Evolutionary conservation across 1,140 invertebrate genomes (phyloP).

Genomic region (Charaxes varanes): DNA sequence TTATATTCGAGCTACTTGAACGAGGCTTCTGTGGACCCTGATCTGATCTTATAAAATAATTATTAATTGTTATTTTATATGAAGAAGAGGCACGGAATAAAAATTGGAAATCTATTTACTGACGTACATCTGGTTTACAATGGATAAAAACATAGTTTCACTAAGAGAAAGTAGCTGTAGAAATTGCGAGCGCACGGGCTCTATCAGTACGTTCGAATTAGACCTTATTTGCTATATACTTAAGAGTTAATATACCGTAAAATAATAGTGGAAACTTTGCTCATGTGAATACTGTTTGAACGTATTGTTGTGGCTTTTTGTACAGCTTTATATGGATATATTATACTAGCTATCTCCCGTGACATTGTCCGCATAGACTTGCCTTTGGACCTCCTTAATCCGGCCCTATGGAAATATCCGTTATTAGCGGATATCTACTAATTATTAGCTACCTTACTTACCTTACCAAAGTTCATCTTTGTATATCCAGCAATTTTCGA

Average conservation of each 20-base stretch:
- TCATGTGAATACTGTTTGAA: constrained; percentile 5
- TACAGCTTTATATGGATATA: too few species aligned
- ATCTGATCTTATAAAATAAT: background rate
- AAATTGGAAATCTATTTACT: constrained; percentile 37
- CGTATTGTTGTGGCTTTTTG: constrained; percentile 3
- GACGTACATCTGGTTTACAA: constrained; percentile 29
- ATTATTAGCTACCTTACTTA: too few species aligned
- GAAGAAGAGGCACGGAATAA: constrained; percentile 2
- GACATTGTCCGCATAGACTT: too few species aligned
- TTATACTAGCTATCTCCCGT: too few species aligned
- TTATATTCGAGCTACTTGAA: too few species aligned
- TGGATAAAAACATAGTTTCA: constrained; percentile 64
- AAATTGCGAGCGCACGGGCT: constrained; percentile 44
- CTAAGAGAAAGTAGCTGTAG: constrained; percentile 63
- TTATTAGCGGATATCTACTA: too few species aligned
- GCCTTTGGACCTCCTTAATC: too few species aligned
- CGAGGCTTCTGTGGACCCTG: background rate
- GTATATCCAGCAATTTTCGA: too few species aligned
- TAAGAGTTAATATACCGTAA: background rate
- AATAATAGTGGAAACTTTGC: background rate
- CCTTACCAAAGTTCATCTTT: too few species aligned
- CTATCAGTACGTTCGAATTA: constrained; percentile 5
- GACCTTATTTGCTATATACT: background rate
- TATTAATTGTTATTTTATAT: background rate
- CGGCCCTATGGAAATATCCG: too few species aligned